Evolutionary conservation across 2,797 vertebrate species (phyloP).

Genomic region (Lophius americanus): DNA sequence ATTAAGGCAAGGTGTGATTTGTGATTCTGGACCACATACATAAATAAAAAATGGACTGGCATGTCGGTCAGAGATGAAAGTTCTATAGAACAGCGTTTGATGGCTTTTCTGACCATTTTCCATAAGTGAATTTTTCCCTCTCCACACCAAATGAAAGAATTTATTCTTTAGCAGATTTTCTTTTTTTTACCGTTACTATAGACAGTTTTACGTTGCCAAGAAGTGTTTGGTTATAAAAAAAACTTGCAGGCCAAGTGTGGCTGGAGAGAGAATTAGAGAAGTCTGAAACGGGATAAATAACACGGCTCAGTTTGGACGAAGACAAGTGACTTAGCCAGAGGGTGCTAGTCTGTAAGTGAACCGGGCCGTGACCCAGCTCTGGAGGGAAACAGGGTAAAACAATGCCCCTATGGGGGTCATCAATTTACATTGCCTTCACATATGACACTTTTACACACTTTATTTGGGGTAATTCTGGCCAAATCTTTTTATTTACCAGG

Average conservation of each 20-base stretch:
- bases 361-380: slow-evolving; percentile 31
- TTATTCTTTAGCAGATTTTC: not conserved
- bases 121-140: not conserved
- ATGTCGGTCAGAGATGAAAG: not conserved
- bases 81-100: not conserved
- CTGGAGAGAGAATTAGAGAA: not conserved
- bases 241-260: not conserved
- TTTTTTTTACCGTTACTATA: not conserved
- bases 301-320: not conserved
- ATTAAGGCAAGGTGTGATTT: not conserved
- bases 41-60: not conserved
- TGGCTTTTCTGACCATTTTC: not conserved
- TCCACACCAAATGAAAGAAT: not conserved
- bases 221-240: not conserved
- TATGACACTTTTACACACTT: not conserved
- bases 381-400: slow-evolving; percentile 6
- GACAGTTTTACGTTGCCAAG: not conserved
- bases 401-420: slow-evolving; percentile 8
- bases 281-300: not conserved
- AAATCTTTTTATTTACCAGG: not conserved
- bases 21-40: not conserved
- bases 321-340: slow-evolving; percentile 23
- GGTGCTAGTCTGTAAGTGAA: slow-evolving; percentile 29
- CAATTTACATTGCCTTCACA: slow-evolving; percentile 14
- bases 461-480: slow-evolving; percentile 2